A percentile compares a stretch with the other conserved stretches of the same genome.
phyloP scores from a whole-genome alignment of 2,113 vertebrate species.

The Hemiscyllium ocellatum region DNA sequence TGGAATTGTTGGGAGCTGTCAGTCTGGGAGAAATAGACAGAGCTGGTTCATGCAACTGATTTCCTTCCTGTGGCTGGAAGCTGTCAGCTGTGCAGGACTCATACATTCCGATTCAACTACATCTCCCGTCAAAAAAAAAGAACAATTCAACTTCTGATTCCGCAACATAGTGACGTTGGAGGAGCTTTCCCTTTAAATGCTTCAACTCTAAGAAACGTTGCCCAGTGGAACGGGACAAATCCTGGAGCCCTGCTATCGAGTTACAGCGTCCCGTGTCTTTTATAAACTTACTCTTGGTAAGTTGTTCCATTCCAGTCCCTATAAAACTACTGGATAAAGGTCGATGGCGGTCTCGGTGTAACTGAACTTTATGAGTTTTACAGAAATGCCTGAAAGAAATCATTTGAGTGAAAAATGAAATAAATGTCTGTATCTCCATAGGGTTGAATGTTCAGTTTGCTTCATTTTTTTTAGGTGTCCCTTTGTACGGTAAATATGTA shows the following conservation, averaged over 20 bases:
- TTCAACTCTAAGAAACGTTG: conserved; percentile 20
- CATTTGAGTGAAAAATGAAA: background rate
- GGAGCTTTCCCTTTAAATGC: conserved; percentile 30
- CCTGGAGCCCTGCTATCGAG: background rate
- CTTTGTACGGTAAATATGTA: background rate
- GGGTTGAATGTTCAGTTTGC: background rate
- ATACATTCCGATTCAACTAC: background rate
- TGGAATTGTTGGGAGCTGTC: background rate
- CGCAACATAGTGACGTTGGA: background rate
- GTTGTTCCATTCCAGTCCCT: conserved; percentile 8
- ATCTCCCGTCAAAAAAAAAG: background rate
- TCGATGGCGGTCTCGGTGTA: background rate
- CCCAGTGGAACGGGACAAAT: background rate
- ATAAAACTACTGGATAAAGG: background rate
- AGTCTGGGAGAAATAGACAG: background rate
- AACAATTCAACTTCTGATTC: background rate
- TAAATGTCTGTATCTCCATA: background rate
- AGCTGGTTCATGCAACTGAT: background rate
- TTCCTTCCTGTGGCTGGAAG: conserved; percentile 8
- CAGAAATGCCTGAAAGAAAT: background rate
- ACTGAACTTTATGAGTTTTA: background rate
- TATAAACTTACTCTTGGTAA: conserved; percentile 13
- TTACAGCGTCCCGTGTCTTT: background rate
- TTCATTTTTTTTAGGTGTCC: background rate
- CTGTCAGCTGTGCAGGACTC: background rate